A percentile compares a stretch with the other conserved stretches of the same genome.
These are phyloP conservation scores for Neodiprion virginianus DNA, from an alignment of 1,140 invertebrate genomes.

Conservation along the genomic window DNA sequence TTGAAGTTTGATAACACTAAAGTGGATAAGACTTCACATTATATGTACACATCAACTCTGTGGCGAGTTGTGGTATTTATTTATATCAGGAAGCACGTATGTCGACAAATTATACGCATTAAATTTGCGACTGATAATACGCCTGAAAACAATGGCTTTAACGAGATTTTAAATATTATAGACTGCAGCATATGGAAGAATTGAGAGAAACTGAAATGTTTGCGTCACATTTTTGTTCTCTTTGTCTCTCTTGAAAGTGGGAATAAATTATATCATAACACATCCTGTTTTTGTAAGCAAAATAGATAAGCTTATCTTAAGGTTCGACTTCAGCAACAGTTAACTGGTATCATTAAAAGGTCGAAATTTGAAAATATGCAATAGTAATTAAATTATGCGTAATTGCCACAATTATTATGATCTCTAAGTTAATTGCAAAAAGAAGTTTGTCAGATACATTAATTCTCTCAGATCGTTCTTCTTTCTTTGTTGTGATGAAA, in stretches of 20 bases:
- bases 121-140: too few relatives aligned
- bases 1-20: conserved; percentile 1
- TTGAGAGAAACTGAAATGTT: too few relatives aligned
- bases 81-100: background rate
- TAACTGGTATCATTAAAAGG: conserved; percentile 1
- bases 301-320: background rate
- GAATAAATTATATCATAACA: background rate
- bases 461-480: conserved; percentile 11
- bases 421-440: background rate
- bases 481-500: conserved; percentile 9
- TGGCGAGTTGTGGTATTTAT: too few relatives aligned
- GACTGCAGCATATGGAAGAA: too few relatives aligned
- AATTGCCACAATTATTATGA: conserved; percentile 2
- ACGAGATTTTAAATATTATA: too few relatives aligned
- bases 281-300: conserved; percentile 4
- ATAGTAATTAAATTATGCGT: conserved; percentile 9
- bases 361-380: conserved; percentile 9
- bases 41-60: too few relatives aligned
- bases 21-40: background rate
- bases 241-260: background rate
- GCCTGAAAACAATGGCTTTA: too few relatives aligned
- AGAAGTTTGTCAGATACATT: background rate
- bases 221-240: too few relatives aligned
- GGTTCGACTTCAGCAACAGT: background rate
- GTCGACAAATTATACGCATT: too few relatives aligned